Conservation (phyloP, 2,797 vertebrate species). For the Artibeus lituratus region DNA sequence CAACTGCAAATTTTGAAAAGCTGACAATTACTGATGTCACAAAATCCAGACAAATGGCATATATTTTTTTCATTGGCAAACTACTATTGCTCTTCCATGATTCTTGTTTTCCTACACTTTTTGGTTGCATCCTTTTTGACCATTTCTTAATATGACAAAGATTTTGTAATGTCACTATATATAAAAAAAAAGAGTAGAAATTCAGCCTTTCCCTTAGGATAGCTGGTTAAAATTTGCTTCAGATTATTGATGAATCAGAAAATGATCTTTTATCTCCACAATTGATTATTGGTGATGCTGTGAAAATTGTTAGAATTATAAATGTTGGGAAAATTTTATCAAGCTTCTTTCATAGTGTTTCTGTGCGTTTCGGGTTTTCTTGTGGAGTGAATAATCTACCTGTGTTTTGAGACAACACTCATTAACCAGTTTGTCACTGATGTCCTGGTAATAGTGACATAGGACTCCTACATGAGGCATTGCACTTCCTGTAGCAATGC, state of each 20-base stretch:
- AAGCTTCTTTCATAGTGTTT: neutral
- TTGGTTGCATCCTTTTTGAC: neutral
- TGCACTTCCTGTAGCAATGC: neutral
- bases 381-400: neutral
- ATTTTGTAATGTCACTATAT: slow-evolving; percentile 4
- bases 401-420: neutral
- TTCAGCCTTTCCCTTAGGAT: neutral
- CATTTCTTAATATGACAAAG: neutral
- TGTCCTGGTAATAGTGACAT: neutral
- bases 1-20: neutral
- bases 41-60: neutral
- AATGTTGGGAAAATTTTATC: neutral
- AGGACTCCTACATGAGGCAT: neutral
- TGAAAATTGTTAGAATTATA: neutral
- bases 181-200: neutral
- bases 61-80: neutral
- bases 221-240: neutral
- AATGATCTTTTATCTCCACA: neutral
- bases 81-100: neutral
- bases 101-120: neutral
- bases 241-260: neutral
- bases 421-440: neutral
- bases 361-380: neutral
- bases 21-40: neutral
- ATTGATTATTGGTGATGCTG: neutral